A percentile compares a stretch with the other conserved stretches of the same genome.
Evolutionary conservation across 1,140 invertebrate genomes (phyloP).

Genomic region (Cephus cinctus): DNA sequence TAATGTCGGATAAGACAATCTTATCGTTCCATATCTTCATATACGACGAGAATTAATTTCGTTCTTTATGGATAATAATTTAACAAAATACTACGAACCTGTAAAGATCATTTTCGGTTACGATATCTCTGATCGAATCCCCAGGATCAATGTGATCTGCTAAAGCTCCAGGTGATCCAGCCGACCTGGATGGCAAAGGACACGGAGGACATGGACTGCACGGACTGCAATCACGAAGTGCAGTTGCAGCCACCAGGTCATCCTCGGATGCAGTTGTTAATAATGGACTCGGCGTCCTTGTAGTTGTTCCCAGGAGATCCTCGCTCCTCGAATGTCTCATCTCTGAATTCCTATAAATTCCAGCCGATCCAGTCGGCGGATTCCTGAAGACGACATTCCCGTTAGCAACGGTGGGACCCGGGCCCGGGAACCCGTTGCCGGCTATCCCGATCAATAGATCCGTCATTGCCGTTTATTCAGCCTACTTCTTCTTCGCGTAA

Average conservation of each 20-base stretch:
- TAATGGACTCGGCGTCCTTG: conserved; percentile 37
- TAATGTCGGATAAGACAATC: background rate
- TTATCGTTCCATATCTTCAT: conserved; percentile 3
- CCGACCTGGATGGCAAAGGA: conserved; percentile 22
- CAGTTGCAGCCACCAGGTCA: conserved; percentile 49
- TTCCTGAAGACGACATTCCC: conserved; percentile 34
- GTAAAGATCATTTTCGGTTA: conserved; percentile 66
- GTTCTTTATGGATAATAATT: background rate
- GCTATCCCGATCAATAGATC: conserved; percentile 44
- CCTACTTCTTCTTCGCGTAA: background rate
- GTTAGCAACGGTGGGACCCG: conserved; percentile 14
- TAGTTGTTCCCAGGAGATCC: conserved; percentile 36
- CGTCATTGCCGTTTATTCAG: conserved; percentile 37
- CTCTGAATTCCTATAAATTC: conserved; percentile 43
- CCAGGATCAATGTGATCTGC: conserved; percentile 62
- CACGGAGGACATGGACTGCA: conserved; percentile 13
- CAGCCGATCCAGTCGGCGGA: conserved; percentile 10
- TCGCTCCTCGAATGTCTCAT: conserved; percentile 50
- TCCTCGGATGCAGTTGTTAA: conserved; percentile 45
- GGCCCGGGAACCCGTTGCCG: conserved; percentile 23
- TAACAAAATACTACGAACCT: conserved; percentile 48
- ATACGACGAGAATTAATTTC: conserved; percentile 5
- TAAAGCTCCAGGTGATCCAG: conserved; percentile 21
- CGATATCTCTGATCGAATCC: conserved; percentile 65
- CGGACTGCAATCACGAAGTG: conserved; percentile 39